Base-by-base conservation (phyloP, 2,888 invertebrate genomes). In the Marasmarcha lunaedactyla region DNA sequence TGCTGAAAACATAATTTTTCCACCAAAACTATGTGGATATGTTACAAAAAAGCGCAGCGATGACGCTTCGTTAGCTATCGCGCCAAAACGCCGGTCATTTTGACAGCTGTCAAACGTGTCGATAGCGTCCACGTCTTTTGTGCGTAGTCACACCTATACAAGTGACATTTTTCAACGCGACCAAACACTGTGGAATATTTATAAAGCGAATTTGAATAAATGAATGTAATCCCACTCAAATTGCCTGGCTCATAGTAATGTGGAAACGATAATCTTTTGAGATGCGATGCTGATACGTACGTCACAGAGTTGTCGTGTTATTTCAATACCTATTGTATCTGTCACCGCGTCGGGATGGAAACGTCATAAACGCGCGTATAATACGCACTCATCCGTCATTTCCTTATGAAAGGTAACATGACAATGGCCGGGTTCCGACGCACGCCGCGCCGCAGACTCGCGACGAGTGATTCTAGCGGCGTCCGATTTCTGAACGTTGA, bases 21-120 rank as follows among this genome's bases (percentile, higher is more conserved):
- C 64, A 59, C 64, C 59, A 64, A 72, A 71, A 59, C 66, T 57
- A 55, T 60, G 63, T 55, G 65, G 52, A 69, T 72, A 69, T 62
- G 62, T 48, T 55, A 56, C 65, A 70, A 71, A 72, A 74, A 59
- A 47, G 51, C 45, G 52, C 53, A n/a, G 48, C 58, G 51, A 49
- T 54, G 62, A 57, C 63, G 62, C 68, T 69, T 65, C 67, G 76
- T 74, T 76, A 74, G 71, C 67, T 76, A 71, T 70, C 72, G 70
- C 78, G 72, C 71, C 63, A 64, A 65, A 68, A 59, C 57, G 60
- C 52, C 63, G 59, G 61, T 68, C 67, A 71, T 66, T 71, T 66
- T 79, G 81, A 78, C 79, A 79, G 76, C 76, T 79, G 79, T 79
- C 81, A 79, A 71, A 70, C 59, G 61, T 58, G 55, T 47, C 54